Evolutionary conservation across 2,113 vertebrate species (phyloP), one percentile per base, ranked within the genome.

Genomic region (Gymnarchus niloticus): DNA sequence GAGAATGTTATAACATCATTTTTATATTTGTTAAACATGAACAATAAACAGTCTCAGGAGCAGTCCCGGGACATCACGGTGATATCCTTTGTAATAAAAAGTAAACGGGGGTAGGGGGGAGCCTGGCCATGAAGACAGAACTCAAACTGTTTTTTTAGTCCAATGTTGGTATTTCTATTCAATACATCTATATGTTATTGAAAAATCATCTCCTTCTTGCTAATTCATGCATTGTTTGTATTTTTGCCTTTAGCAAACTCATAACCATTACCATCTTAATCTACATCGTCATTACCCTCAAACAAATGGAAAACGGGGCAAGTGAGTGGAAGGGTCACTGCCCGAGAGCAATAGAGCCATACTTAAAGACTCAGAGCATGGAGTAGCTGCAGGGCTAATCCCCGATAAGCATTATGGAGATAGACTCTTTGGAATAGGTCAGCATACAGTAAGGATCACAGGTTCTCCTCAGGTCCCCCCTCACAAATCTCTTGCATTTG

Each of bases 351-450:
- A 3, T 28, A 76, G 57, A 48, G 14, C 21, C 52, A 33, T 1
- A 10, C 6, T 8, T 14, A 49, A 19, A n/a, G 69, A 59, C 41
- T 46, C 25, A 56, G 51, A 54, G 48, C 61, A 17, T 86, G 84
- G 87, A 85, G n/a, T 33, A 89, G 90, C 89, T 88, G 87, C 85
- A 80, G 10, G 59, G 80, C 54, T 93, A 92, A 93, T 92, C 92
- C 87, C 41, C 41, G 49, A 23, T 92, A 91, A 90, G 86, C 88
- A 83, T 57, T 90, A 86, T 92, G 85, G 85, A 92, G 92, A 92
- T 91, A 92, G 90, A 87, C 83, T 52, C 84, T 85, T 59, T n/a
- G 59, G 81, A 83, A 44, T 54, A 84, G 83, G 25, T 85, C 5
- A 52, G 85, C 69, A 82, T 59, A 78, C 86, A 81, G 23, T 23